Base-by-base conservation (phyloP, 2,113 vertebrate species). In the Nestor notabilis region DNA sequence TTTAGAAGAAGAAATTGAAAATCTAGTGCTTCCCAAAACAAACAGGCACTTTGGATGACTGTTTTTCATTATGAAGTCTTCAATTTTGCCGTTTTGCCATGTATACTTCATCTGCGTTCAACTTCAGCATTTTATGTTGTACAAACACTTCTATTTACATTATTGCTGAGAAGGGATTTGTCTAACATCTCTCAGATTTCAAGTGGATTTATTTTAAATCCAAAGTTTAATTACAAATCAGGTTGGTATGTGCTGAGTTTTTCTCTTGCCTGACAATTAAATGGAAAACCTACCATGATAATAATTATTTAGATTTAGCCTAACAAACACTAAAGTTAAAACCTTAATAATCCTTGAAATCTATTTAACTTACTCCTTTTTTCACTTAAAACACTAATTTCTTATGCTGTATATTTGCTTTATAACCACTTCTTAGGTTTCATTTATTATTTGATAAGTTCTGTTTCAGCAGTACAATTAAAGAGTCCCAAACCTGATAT, bases 151-250 rank as follows among this genome's bases (percentile, higher is more conserved):
- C 14, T 86, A 56, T 96, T 95, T 95, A 49, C 52, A 64, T 95
- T 93, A 89, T 87, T 84, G 7, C 33, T 69, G 17, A 90, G 69
- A 95, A 89, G 77, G 88, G n/a, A 74, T 95, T 96, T 97, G 23
- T 87, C 39, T 74, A 90, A 11, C 9, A 64, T n/a, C 35, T 91
- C 89, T 95, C 85, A 77, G 65, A 11, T 83, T 91, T 95, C 53
- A 91, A 95, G 44, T 49, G 72, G 43, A 90, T 95, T 97, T 97
- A 41, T 61, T 75, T 87, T 82, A 91, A 95, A 90, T 76, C 71
- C 64, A 93, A 87, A 94, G 94, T 90, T 94, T 96, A 96, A 95
- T 96, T 97, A 91, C 27, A 93, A 95, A 84, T 85, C 69, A 82
- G 18, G 10, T 75, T 82, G 21, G 11, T 52, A 47, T 77, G 19